Base-by-base conservation (phyloP, 2,113 vertebrate species). In the Xiphias gladius region DNA sequence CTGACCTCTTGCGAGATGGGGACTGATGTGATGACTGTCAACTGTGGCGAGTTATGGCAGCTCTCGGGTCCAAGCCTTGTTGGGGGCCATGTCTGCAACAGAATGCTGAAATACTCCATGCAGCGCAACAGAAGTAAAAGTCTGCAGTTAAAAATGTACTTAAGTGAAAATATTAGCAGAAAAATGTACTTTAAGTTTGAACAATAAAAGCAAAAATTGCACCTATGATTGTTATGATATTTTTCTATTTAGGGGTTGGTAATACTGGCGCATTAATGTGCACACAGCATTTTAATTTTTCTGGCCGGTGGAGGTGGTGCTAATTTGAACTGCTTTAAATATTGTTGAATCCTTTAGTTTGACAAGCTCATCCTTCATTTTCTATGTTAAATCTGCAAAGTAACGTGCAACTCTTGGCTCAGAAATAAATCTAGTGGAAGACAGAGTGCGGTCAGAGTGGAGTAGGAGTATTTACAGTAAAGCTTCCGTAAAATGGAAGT, bases 1-100 rank as follows among this genome's bases (percentile, higher is more conserved):
- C 58, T 71, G 90, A 91, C 91, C 94, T 87, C 81, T 86, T 76
- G 79, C 43, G 59, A 55, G 58, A 90, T 74, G 72, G 75, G 82
- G 84, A 89, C 83, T 86, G 84, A 86, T 84, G 78, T 9, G 74
- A 55, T 17, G 68, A 80, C 43, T 46, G 37, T 39, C 37, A 39
- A 39, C 37, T 39, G 46, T 16, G 43, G 41, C 1, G 52, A 84
- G 68, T 71, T 73, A 46, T 75, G 35, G 52, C 59, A 80, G 67
- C 52, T 74, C n/a, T 73, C 41, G 13, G 7, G 26, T 58, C 55
- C 26, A 28, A 7, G 19, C 55, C 13, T 28, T 17, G 55, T 14
- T 58, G 26, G 24, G 55, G 24, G 55, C 5, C 55, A 26, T 24
- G 24, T 26, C 10, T n/a, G 52, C 32, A 35, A 35, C 52, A 54